Base-by-base conservation (phyloP, 2,888 invertebrate genomes). In the Rhabditoides inermis region DNA sequence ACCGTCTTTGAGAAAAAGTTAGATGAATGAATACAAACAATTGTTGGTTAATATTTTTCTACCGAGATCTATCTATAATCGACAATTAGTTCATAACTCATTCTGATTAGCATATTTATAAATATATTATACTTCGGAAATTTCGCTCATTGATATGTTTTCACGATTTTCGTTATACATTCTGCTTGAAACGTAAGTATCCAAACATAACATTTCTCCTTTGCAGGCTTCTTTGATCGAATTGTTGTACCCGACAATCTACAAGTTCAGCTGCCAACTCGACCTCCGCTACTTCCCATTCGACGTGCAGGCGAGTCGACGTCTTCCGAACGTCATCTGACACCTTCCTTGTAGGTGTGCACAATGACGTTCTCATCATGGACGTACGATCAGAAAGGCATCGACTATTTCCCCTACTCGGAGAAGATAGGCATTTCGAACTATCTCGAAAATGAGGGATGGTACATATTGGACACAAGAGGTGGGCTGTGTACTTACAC, bases 341-440 rank as follows among this genome's bases (percentile, higher is more conserved):
- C n/a, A n/a, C n/a, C n/a, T n/a, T n/a, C n/a, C 18, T 32, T 60
- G 30, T 37, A 73, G 65, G 64, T 69, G 28, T 73, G 73, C 56
- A 71, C 68, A 35, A 74, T 73, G 73, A 70, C 69, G 2, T 73
- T 73, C 52, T 67, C 65, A 23, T 64, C 64, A 3, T 74, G 74
- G 74, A 75, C 74, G 0, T 74, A 75, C 51, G 74, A 74, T 50
- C 63, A 70, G 41, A 72, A 67, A 47, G 74, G 74, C 18, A 74
- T 74, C 42, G 74, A 74, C 60, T 74, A 74, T 51, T 63, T 67
- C 39, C 72, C 73, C 12, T 64, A 69, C 48, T 63, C 65, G n/a
- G 68, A 71, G 28, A 63, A 53, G 27, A 70, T 74, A 37, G 75
- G 75, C 25, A 72, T 68, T 6, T 58, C 62, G 0, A 73, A 73